A percentile compares a stretch with the other conserved stretches of the same genome.
Conservation (phyloP, 2,888 invertebrate species). For the Eutolmus rufibarbis region DNA sequence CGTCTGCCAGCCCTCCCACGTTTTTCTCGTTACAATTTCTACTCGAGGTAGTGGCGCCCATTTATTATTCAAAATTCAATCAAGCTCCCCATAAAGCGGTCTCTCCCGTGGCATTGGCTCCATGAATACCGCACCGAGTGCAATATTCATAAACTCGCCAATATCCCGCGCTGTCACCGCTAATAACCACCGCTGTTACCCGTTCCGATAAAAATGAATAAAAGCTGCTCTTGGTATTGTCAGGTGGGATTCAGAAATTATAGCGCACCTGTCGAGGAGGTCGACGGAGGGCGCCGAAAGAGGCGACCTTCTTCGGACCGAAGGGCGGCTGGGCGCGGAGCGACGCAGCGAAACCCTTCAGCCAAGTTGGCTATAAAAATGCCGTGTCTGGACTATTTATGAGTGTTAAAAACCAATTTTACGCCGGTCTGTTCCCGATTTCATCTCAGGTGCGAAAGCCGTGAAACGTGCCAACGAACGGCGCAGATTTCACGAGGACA, state of each 20-base stretch:
- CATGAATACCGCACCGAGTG: not conserved
- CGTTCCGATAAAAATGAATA: not conserved
- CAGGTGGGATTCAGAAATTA: not conserved
- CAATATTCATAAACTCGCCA: not conserved
- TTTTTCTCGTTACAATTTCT: not conserved
- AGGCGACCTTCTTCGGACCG: not conserved
- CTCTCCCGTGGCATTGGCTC: not conserved
- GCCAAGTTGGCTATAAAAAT: not conserved
- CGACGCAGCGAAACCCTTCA: not conserved
- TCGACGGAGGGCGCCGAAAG: not conserved
- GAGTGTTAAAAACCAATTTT: slow-evolving; percentile 23
- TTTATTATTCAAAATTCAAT: not conserved
- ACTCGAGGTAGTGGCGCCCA: not conserved
- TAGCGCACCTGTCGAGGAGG: not conserved
- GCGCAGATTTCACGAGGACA: slow-evolving; percentile 6
- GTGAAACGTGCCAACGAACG: slow-evolving; percentile 3
- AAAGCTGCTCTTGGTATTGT: not conserved
- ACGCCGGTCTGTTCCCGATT: not conserved
- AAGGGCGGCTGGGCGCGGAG: not conserved
- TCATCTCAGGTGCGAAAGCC: not conserved
- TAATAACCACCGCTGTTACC: not conserved
- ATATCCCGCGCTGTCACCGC: not conserved
- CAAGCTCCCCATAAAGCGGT: not conserved
- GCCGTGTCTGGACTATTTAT: not conserved
- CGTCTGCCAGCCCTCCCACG: not conserved